Conservation (phyloP, 2,113 vertebrate species). For the Mobula birostris region DNA sequence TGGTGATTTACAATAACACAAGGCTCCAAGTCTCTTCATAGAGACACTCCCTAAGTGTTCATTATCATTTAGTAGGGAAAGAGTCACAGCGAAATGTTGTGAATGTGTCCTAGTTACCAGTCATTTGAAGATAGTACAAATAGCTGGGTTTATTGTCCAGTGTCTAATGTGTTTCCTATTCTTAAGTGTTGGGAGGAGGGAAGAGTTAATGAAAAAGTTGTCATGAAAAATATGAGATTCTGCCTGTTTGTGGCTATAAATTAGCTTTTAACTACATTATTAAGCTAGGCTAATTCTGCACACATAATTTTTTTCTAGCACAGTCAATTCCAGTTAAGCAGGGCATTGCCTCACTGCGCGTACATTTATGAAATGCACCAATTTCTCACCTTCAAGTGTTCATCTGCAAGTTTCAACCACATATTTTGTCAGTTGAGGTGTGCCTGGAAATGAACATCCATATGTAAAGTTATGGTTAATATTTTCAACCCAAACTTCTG, state of each 20-base stretch:
- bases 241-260: background rate
- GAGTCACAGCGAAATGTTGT: constrained; percentile 26
- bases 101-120: background rate
- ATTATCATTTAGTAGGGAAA: constrained; percentile 25
- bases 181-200: background rate
- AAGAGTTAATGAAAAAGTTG: constrained; percentile 19
- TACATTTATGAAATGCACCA: background rate
- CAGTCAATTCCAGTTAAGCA: background rate
- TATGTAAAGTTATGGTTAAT: background rate
- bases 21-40: constrained; percentile 36
- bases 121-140: constrained; percentile 33
- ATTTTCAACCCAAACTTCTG: background rate
- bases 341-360: background rate
- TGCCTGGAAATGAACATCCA: background rate
- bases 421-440: background rate
- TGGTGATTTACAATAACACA: constrained; percentile 41
- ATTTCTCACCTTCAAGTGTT: background rate
- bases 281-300: background rate
- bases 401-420: background rate
- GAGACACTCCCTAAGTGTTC: constrained; percentile 51
- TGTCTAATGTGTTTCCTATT: constrained; percentile 30
- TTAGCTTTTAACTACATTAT: background rate
- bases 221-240: constrained; percentile 12
- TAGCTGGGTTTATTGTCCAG: constrained; percentile 25
- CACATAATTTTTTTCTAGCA: background rate